A percentile compares a stretch with the other conserved stretches of the same genome.
These are phyloP conservation scores for Typhlomys cinereus DNA, from an alignment of 2,113 vertebrate genomes.

Conservation along the genomic window DNA sequence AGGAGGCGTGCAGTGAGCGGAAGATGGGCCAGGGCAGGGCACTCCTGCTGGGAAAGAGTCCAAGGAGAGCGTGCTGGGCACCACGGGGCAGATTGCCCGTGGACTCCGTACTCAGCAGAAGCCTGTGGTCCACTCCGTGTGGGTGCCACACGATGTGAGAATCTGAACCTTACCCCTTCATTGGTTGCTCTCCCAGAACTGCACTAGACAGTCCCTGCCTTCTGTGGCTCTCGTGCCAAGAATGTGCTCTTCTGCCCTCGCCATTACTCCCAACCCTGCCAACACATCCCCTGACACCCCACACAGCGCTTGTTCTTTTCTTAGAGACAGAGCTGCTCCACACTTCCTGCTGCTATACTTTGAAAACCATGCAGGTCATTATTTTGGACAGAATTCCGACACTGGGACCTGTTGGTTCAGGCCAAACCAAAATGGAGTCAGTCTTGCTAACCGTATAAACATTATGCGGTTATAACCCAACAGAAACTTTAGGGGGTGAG, in stretches of 20 bases:
- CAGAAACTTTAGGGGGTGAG: not conserved
- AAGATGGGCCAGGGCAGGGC: not conserved
- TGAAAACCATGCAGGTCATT: not conserved
- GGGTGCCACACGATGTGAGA: not conserved
- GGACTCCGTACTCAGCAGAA: not conserved
- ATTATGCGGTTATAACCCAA: not conserved
- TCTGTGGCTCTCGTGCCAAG: not conserved
- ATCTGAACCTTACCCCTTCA: accelerated
- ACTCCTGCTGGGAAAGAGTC: accelerated
- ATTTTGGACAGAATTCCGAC: not conserved
- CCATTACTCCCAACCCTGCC: not conserved
- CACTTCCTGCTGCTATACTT: not conserved
- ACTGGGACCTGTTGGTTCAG: not conserved
- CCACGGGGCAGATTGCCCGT: not conserved
- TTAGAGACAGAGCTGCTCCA: not conserved
- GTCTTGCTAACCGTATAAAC: no score
- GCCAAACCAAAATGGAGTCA: not conserved
- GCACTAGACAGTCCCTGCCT: not conserved
- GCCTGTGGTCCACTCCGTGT: not conserved
- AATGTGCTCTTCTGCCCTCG: not conserved
- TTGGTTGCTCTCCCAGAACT: not conserved
- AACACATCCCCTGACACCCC: not conserved
- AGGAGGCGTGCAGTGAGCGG: accelerated
- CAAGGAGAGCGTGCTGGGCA: not conserved
- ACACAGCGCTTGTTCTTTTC: accelerated